Evolutionary conservation across 37 sponge, comb jelly and placozoan genomes (phyloP), one percentile per base, ranked within the genome.

Genomic region (Dysidea cf. avara): DNA sequence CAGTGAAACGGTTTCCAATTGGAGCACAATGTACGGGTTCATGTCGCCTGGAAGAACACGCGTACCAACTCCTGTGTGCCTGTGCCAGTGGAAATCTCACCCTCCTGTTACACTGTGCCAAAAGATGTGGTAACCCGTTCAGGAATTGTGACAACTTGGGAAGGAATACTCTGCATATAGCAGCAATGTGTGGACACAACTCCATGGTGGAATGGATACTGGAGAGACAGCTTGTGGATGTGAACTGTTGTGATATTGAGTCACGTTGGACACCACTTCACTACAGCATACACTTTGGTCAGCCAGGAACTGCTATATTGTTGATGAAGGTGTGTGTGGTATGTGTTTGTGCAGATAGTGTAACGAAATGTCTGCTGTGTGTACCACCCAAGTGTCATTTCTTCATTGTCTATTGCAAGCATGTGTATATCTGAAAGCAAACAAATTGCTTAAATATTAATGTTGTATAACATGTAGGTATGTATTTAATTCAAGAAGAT

Each of bases 201-300:
- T 53, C 79, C 29, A 54, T 79, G 26, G 84, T 75, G n/a, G 56
- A 61, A 3, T 83, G 84, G 84, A 53, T 89, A 38, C 33, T 79
- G 22, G 58, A 13, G 6, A 46, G 53, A 36, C 74, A 83, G 63
- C 52, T 35, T 28, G 74, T 62, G 9, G 33, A 43, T 11, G 52
- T 83, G 0, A 43, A 83, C 58, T 29, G 37, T 30, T 21, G 21
- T 0, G 90, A 89, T 32, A 17, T 39, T 43, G 90, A 89, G 26
- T 89, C 90, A 6, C 39, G 40, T 1, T 89, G 90, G 90, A 83
- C 72, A 39, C 61, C 84, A 1, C 73, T 92, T 2, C 93, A 92
- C 48, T 66, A 85, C 12, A 75, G 72, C 29, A 33, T 84, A 18
- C 87, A 76, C 56, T 87, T 72, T 79, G 93, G 93, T 13, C 68